Percentiles rank a stretch among this genome's conserved stretches.
phyloP scores from a whole-genome alignment of 2,113 vertebrate species.

The Nannobrachium achirus region DNA sequence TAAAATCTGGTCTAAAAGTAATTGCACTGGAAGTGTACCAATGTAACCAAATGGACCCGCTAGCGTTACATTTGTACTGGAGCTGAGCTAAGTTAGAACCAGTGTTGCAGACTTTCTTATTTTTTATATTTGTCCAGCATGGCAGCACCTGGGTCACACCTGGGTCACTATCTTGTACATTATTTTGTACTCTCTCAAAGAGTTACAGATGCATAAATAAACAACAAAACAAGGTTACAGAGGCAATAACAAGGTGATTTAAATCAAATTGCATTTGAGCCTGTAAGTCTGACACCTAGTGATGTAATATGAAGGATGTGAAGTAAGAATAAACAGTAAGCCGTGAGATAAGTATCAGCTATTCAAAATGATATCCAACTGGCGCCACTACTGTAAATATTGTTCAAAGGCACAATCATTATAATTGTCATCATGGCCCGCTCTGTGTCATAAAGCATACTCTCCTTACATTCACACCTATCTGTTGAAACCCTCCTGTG shows the following conservation, averaged over 20 bases:
- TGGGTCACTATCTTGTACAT: too few relatives aligned
- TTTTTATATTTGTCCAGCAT: too few relatives aligned
- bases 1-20: too few relatives aligned
- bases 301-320: not conserved
- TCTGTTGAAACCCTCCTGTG: slow-evolving; percentile 3
- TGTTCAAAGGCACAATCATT: not conserved
- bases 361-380: not conserved
- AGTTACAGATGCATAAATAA: too few relatives aligned
- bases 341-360: not conserved
- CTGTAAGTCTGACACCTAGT: not conserved
- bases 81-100: too few relatives aligned
- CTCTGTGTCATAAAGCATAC: not conserved
- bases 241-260: not conserved
- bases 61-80: too few relatives aligned
- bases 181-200: too few relatives aligned
- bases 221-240: not conserved
- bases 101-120: too few relatives aligned
- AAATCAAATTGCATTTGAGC: not conserved
- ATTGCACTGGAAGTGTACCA: too few relatives aligned
- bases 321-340: not conserved
- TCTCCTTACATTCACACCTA: slow-evolving; percentile 20
- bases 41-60: too few relatives aligned
- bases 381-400: not conserved
- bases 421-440: not conserved
- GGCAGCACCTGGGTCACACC: too few relatives aligned